phyloP scores from a whole-genome alignment of 2,113 vertebrate genomes.

The Dendropsophus ebraccatus region DNA sequence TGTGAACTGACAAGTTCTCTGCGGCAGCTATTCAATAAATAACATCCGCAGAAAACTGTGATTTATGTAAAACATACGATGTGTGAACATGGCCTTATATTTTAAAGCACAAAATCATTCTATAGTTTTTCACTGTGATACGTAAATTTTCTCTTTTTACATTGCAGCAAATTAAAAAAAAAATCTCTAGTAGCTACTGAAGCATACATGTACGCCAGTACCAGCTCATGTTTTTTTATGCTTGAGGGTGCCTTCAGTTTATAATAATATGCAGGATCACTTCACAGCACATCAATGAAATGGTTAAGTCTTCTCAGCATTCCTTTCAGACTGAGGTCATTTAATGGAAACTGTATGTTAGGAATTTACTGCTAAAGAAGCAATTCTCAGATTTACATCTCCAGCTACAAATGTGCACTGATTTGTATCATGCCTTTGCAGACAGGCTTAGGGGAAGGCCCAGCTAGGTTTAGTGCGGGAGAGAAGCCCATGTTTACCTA shows the following conservation, averaged over 20 bases:
- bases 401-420: conserved; percentile 33
- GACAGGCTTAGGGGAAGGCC: not conserved
- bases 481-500: not conserved
- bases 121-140: too few relatives aligned
- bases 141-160: not conserved
- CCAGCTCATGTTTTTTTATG: not conserved
- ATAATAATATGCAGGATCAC: conserved; percentile 10
- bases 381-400: conserved; percentile 39
- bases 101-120: too few relatives aligned
- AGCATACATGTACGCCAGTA: not conserved
- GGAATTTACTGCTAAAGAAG: conserved; percentile 48
- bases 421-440: conserved; percentile 32
- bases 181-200: not conserved
- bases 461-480: not conserved
- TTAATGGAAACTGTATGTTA: conserved; percentile 40
- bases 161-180: not conserved
- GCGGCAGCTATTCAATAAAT: too few relatives aligned
- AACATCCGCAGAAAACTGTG: too few relatives aligned
- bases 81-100: too few relatives aligned
- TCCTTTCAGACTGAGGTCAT: conserved; percentile 55
- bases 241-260: conserved; percentile 1
- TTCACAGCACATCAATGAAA: conserved; percentile 12
- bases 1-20: too few relatives aligned
- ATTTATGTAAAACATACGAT: too few relatives aligned
- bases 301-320: conserved; percentile 57